Evolutionary conservation across 2,113 vertebrate species (phyloP).

Genomic region (Sinocyclocheilus rhinocerous): DNA sequence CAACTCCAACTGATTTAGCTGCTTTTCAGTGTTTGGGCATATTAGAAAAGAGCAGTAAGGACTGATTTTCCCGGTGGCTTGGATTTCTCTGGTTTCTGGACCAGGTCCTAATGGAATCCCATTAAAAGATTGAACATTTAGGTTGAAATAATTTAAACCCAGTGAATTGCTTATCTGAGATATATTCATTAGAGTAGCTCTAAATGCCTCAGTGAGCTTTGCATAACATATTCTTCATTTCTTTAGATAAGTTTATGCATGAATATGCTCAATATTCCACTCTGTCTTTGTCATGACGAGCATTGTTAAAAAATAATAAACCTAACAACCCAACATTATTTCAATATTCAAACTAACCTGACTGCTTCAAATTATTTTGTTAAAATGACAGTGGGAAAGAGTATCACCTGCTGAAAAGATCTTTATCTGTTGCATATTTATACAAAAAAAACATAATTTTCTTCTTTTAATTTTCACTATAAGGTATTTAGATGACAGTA

Average conservation of each 20-base stretch:
- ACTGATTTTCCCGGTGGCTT: neutral
- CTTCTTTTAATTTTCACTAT: neutral
- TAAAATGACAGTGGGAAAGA: neutral
- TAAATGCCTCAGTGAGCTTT: constrained; percentile 22
- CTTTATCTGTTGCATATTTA: neutral
- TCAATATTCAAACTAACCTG: constrained; percentile 5
- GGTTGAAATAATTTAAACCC: neutral
- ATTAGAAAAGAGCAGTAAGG: neutral
- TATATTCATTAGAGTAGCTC: constrained; percentile 1
- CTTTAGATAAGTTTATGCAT: constrained; percentile 4
- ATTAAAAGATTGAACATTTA: constrained; percentile 21
- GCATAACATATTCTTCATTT: neutral
- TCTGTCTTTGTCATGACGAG: neutral
- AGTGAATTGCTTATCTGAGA: constrained; percentile 7
- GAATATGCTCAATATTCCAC: neutral
- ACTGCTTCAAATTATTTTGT: neutral
- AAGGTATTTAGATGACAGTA: neutral
- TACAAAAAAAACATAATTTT: neutral
- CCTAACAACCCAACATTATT: neutral
- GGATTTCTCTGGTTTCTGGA: neutral
- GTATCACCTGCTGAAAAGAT: neutral
- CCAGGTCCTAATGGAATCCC: neutral
- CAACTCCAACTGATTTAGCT: neutral
- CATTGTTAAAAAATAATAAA: constrained; percentile 12
- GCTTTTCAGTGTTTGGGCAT: neutral